These are phyloP conservation scores for Oasisia sp. DNA, from an alignment of 2,888 invertebrate species.

Conservation along the genomic window DNA sequence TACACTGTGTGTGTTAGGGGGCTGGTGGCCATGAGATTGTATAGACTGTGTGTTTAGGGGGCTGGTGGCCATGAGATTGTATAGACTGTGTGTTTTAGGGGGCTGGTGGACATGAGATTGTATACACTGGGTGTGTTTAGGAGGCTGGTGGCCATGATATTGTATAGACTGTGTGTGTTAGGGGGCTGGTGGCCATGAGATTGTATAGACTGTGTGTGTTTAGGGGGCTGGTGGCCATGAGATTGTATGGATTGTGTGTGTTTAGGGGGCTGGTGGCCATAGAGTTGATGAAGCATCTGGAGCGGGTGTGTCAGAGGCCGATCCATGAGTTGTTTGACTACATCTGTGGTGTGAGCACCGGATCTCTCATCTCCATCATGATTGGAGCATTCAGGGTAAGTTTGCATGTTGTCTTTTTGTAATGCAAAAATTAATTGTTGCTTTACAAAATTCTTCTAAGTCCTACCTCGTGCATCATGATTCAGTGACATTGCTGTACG, in stretches of 20 bases:
- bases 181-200: background rate
- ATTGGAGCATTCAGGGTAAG: constrained; percentile 46
- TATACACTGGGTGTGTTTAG: background rate
- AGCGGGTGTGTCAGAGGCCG: constrained; percentile 69
- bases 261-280: constrained; percentile 80
- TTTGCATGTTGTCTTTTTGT: background rate
- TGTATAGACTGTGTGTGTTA: background rate
- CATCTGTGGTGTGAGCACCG: constrained; percentile 71
- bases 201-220: background rate
- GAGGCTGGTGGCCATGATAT: background rate
- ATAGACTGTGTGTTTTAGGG: background rate
- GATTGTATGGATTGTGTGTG: background rate
- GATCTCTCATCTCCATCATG: constrained; percentile 67
- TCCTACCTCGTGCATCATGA: too few species aligned
- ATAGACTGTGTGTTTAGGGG: background rate
- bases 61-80: background rate
- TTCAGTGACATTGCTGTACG: background rate
- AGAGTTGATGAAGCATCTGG: constrained; percentile 82
- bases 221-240: background rate
- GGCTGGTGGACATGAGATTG: background rate
- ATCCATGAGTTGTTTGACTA: constrained; percentile 87
- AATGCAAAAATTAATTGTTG: background rate
- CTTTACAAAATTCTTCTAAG: too few species aligned
- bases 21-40: background rate
- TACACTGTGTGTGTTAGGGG: background rate